Evolutionary conservation across 2,797 vertebrate genomes (phyloP).

Genomic region (Hyperoplus immaculatus): DNA sequence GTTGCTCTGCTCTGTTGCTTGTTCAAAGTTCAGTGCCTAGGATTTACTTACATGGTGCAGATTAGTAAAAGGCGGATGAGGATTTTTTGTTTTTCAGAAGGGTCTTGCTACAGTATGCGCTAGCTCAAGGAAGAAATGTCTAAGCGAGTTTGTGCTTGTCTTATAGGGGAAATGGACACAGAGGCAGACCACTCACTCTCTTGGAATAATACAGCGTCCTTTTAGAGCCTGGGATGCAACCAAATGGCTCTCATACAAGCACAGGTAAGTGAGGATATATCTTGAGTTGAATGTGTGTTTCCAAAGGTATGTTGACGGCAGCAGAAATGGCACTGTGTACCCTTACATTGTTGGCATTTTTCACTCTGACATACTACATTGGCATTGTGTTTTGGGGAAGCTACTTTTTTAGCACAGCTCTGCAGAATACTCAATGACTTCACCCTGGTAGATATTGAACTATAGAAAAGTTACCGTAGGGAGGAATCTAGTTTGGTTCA

Average conservation of each 20-base stretch:
- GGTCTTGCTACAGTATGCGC: conserved; percentile 5
- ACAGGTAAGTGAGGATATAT: conserved; percentile 70
- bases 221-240: conserved; percentile 37
- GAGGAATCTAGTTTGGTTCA: too few relatives aligned
- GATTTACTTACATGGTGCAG: conserved; percentile 54
- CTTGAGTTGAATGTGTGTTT: not conserved
- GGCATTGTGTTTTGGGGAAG: too few relatives aligned
- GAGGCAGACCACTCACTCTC: conserved; percentile 31
- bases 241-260: conserved; percentile 73
- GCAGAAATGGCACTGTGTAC: not conserved
- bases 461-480: too few relatives aligned
- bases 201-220: conserved; percentile 40
- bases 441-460: too few relatives aligned
- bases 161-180: conserved; percentile 64
- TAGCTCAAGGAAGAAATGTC: conserved; percentile 45
- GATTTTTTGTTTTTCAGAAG: conserved; percentile 26
- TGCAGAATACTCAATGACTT: too few relatives aligned
- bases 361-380: not conserved
- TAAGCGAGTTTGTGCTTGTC: conserved; percentile 66
- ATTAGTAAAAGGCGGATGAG: conserved; percentile 65
- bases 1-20: conserved; percentile 51
- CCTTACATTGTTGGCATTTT: not conserved
- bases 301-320: not conserved
- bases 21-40: conserved; percentile 83
- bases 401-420: too few relatives aligned